These are phyloP conservation scores for Drosophila nikananu DNA, from an alignment of 1,140 invertebrate species.

Conservation along the genomic window DNA sequence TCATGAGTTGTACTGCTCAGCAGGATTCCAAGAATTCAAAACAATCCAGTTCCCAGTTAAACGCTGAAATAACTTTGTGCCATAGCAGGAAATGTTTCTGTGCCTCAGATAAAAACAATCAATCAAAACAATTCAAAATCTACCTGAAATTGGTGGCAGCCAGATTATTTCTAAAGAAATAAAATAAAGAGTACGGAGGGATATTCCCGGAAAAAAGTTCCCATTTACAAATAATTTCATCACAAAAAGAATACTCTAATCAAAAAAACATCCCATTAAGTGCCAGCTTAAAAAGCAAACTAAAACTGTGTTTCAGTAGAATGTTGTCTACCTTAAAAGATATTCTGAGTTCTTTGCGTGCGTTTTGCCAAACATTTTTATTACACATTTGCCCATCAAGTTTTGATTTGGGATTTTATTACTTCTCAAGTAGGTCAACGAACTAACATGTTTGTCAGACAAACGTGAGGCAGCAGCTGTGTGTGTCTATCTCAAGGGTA, in stretches of 20 bases:
- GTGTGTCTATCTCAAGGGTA: conserved; percentile 26
- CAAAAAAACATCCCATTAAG: background rate
- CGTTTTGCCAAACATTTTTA: conserved; percentile 40
- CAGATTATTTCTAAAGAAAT: background rate
- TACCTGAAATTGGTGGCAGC: background rate
- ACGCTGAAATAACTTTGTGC: background rate
- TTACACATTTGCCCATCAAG: conserved; percentile 3
- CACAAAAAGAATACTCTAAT: too few relatives aligned
- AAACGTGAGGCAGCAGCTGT: conserved; percentile 34
- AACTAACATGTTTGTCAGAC: conserved; percentile 23
- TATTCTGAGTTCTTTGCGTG: conserved; percentile 4
- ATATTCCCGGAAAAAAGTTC: background rate
- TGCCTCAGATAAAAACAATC: background rate
- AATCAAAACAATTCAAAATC: too few relatives aligned
- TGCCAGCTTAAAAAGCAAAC: background rate
- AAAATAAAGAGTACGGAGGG: background rate
- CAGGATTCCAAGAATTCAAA: background rate
- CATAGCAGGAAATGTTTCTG: background rate
- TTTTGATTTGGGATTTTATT: conserved; percentile 36
- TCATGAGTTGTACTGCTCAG: background rate
- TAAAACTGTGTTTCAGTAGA: conserved; percentile 5
- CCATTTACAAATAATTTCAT: background rate
- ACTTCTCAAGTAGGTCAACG: conserved; percentile 38
- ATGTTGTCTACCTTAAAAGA: background rate
- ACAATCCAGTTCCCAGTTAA: background rate